Evolutionary conservation across 2,888 invertebrate species (phyloP), one percentile per base, ranked within the genome.

Genomic region (Tachina fera): DNA sequence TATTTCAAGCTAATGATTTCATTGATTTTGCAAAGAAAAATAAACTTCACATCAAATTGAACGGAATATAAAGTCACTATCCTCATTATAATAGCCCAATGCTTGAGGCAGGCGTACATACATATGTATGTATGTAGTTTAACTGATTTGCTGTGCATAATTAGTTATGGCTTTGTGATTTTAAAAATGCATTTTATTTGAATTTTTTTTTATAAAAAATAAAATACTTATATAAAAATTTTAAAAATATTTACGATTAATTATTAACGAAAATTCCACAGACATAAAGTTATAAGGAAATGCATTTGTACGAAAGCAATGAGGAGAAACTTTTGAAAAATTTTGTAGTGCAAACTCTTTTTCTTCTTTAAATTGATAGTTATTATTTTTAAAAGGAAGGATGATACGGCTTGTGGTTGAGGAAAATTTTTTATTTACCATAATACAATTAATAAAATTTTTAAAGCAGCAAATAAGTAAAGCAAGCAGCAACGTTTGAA

Each of bases 81-180:
- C 31, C 31, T 31, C 31, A 31, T 31, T 31, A 6, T 31, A 31
- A 31, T 31, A 31, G 31, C 6, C 31, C 31, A 31, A 31, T 31
- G 6, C 6, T 31, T 6, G 1, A 31, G 6, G 31, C 31, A 31
- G 2, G 5, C 6, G 31, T 31, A n/a, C n/a, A n/a, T n/a, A n/a
- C n/a, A n/a, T n/a, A n/a, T n/a, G n/a, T n/a, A n/a, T n/a, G n/a
- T n/a, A 31, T 31, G 31, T 22, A 22, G 13, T 31, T 79, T 65
- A 72, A 56, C 47, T 70, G 45, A 56, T 71, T 77, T 47, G 71
- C 71, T 49, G 9, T 51, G 70, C 76, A 83, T 77, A 83, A 83
- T 83, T 65, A 22, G 82, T 65, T 51, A 77, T 63, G 76, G 76
- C 31, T 77, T 47, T 65, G 31, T 83, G 82, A 56, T 77, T 82